A percentile compares a stretch with the other conserved stretches of the same genome.
phyloP scores from a whole-genome alignment of 2,888 invertebrate genomes.

The Lasioglossum morio region DNA sequence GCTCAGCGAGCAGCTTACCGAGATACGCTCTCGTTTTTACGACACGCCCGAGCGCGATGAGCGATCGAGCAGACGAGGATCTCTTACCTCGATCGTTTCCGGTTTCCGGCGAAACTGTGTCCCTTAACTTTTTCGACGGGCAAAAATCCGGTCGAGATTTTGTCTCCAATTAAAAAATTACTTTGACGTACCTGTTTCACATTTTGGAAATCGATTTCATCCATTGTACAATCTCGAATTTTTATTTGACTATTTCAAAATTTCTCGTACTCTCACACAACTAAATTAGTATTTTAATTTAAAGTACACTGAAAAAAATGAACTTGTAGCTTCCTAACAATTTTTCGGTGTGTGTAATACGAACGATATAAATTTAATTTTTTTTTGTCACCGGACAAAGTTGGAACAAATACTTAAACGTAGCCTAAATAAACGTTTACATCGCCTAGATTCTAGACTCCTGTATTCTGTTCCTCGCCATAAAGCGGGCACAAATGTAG shows the following conservation, averaged over 20 bases:
- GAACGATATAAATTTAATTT: too few species aligned
- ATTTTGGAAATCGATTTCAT: neutral
- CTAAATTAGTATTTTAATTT: too few species aligned
- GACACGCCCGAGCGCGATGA: constrained; percentile 9
- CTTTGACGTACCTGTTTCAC: neutral
- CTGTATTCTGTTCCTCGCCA: neutral
- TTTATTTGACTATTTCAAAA: neutral
- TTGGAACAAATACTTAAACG: neutral
- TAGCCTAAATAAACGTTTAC: neutral
- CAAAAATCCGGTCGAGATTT: neutral
- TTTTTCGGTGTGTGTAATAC: too few species aligned
- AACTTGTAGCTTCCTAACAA: too few species aligned
- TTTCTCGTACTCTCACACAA: neutral
- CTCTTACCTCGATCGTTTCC: constrained; percentile 14
- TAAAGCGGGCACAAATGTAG: neutral
- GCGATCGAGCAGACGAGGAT: constrained; percentile 20
- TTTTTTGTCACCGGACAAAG: neutral
- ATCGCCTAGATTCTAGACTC: neutral
- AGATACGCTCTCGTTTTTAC: constrained; percentile 47
- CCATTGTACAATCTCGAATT: neutral
- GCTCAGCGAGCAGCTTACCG: constrained; percentile 5
- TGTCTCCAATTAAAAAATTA: neutral
- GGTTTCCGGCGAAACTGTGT: constrained; percentile 5
- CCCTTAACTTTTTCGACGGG: neutral
- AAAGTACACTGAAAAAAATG: too few species aligned